Evolutionary conservation across 2,113 vertebrate genomes (phyloP).

Genomic region (Catharus bicknelli): DNA sequence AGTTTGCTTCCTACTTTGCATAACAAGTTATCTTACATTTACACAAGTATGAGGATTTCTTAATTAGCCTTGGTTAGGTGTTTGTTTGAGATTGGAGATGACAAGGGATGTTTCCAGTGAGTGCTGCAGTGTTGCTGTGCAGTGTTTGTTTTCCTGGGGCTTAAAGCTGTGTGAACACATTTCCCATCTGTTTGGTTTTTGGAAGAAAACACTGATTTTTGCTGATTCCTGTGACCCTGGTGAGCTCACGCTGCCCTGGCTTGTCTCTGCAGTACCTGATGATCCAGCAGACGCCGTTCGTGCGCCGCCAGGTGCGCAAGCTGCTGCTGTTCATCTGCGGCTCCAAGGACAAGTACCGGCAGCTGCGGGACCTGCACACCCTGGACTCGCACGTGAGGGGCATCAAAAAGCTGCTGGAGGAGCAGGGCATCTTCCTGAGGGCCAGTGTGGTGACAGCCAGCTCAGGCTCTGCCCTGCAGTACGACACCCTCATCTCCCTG

Average conservation of each 20-base stretch:
- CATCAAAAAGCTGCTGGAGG: conserved; percentile 95
- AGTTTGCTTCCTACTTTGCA: background rate
- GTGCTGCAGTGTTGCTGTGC: background rate
- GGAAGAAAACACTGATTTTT: background rate
- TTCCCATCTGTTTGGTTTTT: background rate
- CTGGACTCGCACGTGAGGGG: conserved; percentile 92
- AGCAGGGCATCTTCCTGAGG: conserved; percentile 94
- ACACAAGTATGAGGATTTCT: background rate
- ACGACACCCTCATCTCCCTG: conserved; percentile 94
- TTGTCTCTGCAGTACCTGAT: conserved; percentile 87
- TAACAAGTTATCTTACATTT: background rate
- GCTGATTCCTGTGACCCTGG: background rate
- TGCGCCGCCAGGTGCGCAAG: conserved; percentile 95
- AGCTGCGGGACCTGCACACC: conserved; percentile 94
- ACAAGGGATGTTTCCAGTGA: background rate
- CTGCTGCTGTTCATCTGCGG: conserved; percentile 97
- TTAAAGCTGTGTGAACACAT: background rate
- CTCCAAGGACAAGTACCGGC: conserved; percentile 97
- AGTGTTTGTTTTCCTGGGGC: background rate
- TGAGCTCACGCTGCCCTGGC: background rate
- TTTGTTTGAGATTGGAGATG: background rate
- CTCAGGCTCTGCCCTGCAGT: conserved; percentile 94
- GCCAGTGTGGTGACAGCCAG: conserved; percentile 93
- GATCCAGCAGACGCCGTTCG: conserved; percentile 98
- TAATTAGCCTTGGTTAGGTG: background rate